Conservation (phyloP, 2,888 invertebrate genomes). For the Trichogramma dendrolimi region DNA sequence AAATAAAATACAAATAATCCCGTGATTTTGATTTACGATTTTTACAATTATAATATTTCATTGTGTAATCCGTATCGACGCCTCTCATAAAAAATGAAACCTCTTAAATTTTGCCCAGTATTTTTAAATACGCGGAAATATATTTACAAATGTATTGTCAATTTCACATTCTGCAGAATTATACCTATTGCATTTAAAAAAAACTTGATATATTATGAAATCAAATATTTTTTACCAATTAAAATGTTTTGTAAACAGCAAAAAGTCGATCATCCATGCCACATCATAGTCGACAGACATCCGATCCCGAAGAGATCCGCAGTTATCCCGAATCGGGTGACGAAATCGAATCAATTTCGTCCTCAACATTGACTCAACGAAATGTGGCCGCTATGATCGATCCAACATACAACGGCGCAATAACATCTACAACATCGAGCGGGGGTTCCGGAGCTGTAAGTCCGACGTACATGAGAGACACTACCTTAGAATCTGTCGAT, state of each 20-base stretch:
- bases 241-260: slow-evolving; percentile 1
- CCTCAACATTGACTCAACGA: slow-evolving; percentile 39
- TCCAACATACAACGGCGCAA: slow-evolving; percentile 57
- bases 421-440: slow-evolving; percentile 41
- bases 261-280: slow-evolving; percentile 2
- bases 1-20: background rate
- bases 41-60: background rate
- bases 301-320: slow-evolving; percentile 51
- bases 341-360: background rate
- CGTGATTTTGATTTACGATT: background rate
- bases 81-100: too few species aligned
- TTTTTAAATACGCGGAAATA: too few species aligned
- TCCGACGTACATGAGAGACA: slow-evolving; percentile 39
- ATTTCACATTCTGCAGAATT: background rate
- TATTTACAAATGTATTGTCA: too few species aligned
- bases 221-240: too few species aligned
- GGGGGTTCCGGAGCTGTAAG: slow-evolving; percentile 44
- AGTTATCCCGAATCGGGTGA: slow-evolving; percentile 41
- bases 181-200: background rate
- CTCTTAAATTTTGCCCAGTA: too few species aligned
- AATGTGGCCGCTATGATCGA: slow-evolving; percentile 68
- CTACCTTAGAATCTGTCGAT: slow-evolving; percentile 48
- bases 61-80: background rate
- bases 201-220: background rate
- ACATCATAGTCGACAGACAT: slow-evolving; percentile 33